These are phyloP conservation scores for Drosophila gaucha DNA, from an alignment of 2,888 invertebrate species.

Conservation along the genomic window DNA sequence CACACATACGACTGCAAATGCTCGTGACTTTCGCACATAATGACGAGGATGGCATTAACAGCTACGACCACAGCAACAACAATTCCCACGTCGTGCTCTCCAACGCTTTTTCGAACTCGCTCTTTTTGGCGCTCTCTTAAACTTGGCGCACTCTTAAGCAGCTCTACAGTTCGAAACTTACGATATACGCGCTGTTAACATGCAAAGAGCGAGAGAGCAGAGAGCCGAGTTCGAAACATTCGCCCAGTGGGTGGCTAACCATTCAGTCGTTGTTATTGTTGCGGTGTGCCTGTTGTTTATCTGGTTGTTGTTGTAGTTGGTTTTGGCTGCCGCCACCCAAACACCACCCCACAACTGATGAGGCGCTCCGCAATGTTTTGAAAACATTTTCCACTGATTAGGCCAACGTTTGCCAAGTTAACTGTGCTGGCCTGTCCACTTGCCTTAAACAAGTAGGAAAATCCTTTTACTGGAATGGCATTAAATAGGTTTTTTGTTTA, in stretches of 20 bases:
- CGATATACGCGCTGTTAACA: slow-evolving; percentile 67
- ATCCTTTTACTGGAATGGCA: slow-evolving; percentile 2
- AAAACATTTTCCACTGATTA: slow-evolving; percentile 66
- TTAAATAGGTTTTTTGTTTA: neutral
- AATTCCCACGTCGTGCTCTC: slow-evolving; percentile 25
- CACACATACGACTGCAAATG: slow-evolving; percentile 27
- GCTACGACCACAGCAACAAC: slow-evolving; percentile 8
- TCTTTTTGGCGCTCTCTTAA: slow-evolving; percentile 49
- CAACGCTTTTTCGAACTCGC: slow-evolving; percentile 65
- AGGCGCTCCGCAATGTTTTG: slow-evolving; percentile 57
- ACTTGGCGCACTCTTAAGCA: slow-evolving; percentile 64
- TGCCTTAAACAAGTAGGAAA: slow-evolving; percentile 3
- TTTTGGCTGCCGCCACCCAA: slow-evolving; percentile 3
- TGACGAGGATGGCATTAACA: slow-evolving; percentile 35
- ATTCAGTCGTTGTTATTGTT: slow-evolving; percentile 39
- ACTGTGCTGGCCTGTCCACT: slow-evolving; percentile 14
- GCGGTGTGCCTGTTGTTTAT: slow-evolving; percentile 44
- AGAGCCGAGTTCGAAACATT: slow-evolving; percentile 42
- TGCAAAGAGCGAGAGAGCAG: slow-evolving; percentile 9
- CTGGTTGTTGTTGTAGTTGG: slow-evolving; percentile 37
- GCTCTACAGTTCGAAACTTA: slow-evolving; percentile 35
- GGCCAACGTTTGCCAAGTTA: slow-evolving; percentile 36
- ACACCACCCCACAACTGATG: slow-evolving; percentile 13
- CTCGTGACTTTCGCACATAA: slow-evolving; percentile 65
- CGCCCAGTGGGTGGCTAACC: slow-evolving; percentile 14